Evolutionary conservation across 2,797 vertebrate genomes (phyloP).

Genomic region (Salmo trutta): DNA sequence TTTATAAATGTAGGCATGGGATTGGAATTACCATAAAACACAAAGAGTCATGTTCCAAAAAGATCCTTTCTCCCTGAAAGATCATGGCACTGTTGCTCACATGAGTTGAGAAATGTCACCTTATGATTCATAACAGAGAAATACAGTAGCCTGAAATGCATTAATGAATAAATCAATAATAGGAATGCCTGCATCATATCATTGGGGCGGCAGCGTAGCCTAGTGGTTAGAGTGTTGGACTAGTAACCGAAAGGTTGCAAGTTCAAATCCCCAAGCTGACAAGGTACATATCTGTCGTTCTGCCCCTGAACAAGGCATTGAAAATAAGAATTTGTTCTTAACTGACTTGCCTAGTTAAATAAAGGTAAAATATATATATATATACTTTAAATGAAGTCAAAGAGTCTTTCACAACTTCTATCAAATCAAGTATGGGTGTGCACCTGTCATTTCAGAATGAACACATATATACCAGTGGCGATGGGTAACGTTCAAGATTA

Average conservation of each 20-base stretch:
- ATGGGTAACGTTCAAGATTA: too few species aligned
- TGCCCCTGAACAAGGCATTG: too few species aligned
- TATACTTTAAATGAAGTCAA: neutral
- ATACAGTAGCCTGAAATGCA: neutral
- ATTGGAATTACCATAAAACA: neutral
- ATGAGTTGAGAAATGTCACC: neutral
- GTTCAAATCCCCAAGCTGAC: too few species aligned
- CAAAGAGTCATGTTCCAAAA: neutral
- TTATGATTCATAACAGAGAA: constrained; percentile 1
- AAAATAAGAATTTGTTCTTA: too few species aligned
- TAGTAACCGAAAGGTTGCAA: too few species aligned
- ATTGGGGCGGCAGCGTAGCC: too few species aligned
- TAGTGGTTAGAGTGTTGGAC: too few species aligned
- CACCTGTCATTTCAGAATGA: neutral
- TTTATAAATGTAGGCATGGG: neutral
- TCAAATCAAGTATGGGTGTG: neutral
- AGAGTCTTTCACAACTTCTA: neutral
- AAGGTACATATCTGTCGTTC: too few species aligned
- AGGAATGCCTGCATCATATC: neutral
- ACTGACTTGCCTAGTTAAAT: too few species aligned
- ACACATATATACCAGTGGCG: neutral
- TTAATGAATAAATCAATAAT: too few species aligned
- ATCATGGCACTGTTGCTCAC: constrained; percentile 3
- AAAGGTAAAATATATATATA: too few species aligned
- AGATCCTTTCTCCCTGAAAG: neutral